Evolutionary conservation across 2,888 invertebrate genomes (phyloP), one percentile per base, ranked within the genome.

Genomic region (Eugnorisma glareosa): DNA sequence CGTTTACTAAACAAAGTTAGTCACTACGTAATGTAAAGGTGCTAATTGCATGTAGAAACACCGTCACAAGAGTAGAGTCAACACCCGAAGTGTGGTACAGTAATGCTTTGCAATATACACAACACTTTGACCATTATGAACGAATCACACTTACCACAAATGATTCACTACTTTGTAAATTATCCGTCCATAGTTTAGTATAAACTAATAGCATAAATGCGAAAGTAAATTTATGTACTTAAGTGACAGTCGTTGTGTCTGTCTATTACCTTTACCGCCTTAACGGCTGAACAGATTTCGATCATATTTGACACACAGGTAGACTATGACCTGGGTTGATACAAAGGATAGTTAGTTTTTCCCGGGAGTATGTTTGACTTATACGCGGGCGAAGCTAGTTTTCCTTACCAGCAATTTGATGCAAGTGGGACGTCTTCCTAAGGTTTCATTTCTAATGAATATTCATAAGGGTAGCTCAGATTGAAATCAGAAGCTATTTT

Each of bases 11-110:
- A 86, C 76, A 84, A 86, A 75, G 76, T 84, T 77, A 40, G 82
- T 82, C 51, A 54, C 76, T 82, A 76, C 73, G 85, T 84, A 84
- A 84, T 81, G 73, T 75, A 31, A 70, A 80, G 86, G 88, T 89
- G 90, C 67, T 91, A 92, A 92, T 89, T 89, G 85, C 76, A 77
- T 90, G 86, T 80, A 83, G 89, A 89, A 89, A 90, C 82, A 79
- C 77, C 86, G 80, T 78, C 82, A 79, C 79, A 76, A 83, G 82
- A 84, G 85, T 77, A 86, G 28, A 79, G 87, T 89, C 87, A 88
- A 89, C 81, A 89, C 61, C 81, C 81, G 64, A 79, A 81, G 77
- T 73, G 67, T 71, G 74, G 69, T 86, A 78, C 81, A 88, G 77
- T 75, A 74, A 73, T 67, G 87, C 75, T 71, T 81, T 77, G 59